A percentile compares a stretch with the other conserved stretches of the same genome.
phyloP scores from a whole-genome alignment of 2,888 invertebrate genomes.

The Minunthozetes semirufus region DNA sequence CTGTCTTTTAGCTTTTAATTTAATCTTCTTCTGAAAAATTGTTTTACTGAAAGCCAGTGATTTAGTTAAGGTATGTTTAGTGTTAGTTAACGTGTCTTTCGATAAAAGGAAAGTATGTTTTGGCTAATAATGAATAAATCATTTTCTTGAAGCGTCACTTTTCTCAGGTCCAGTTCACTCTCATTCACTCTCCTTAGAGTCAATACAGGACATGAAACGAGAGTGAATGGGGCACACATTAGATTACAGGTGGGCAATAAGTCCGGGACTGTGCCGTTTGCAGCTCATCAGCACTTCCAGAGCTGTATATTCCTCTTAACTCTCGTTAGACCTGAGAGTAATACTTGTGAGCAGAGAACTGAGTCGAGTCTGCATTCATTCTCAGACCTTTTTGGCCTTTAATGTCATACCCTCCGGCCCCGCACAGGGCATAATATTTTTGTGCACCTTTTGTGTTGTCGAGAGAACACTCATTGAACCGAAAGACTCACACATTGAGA shows the following conservation, averaged over 20 bases:
- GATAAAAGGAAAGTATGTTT: not conserved
- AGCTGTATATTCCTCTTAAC: not conserved
- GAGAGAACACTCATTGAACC: not conserved
- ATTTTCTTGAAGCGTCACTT: not conserved
- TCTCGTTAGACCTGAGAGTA: not conserved
- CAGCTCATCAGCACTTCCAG: constrained; percentile 14
- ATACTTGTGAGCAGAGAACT: not conserved
- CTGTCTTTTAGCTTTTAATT: no score
- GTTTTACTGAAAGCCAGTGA: no score
- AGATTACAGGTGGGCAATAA: not conserved
- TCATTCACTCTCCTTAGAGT: no score
- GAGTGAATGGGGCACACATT: not conserved
- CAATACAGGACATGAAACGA: not conserved
- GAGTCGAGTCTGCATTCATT: not conserved
- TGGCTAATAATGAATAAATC: not conserved
- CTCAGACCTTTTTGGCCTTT: not conserved
- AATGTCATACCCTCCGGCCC: constrained; percentile 5
- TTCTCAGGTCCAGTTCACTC: not conserved
- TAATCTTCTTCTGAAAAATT: no score
- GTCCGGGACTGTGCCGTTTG: not conserved
- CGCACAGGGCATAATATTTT: not conserved
- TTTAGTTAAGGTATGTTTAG: no score
- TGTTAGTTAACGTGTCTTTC: no score
- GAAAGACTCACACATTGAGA: not conserved
- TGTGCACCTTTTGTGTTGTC: constrained; percentile 10